Evolutionary conservation across 2,888 invertebrate genomes (phyloP).

Genomic region (Oscheius sp.): DNA sequence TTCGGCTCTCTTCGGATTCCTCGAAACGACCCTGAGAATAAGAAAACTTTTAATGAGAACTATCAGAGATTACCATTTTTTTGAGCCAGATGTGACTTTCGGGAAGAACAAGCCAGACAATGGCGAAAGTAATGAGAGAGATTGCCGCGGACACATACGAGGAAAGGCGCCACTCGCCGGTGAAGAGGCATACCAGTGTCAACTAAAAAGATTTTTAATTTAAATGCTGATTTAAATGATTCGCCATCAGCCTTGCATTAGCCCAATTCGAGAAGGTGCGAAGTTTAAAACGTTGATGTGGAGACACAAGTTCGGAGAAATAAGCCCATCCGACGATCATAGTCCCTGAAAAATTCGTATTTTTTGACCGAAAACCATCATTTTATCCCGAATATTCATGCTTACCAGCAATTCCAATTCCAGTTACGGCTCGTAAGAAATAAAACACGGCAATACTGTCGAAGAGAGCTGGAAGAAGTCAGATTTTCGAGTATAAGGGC

Average conservation of each 20-base stretch:
- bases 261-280: constrained; percentile 60
- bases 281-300: constrained; percentile 56
- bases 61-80: constrained; percentile 41
- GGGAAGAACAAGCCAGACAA: constrained; percentile 55
- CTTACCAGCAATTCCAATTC: constrained; percentile 49
- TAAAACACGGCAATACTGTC: constrained; percentile 52
- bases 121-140: constrained; percentile 48
- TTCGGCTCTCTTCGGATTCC: constrained; percentile 51
- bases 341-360: constrained; percentile 37
- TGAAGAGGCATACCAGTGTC: constrained; percentile 54
- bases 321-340: constrained; percentile 61
- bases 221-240: background rate
- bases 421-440: constrained; percentile 53
- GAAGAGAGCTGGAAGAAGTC: constrained; percentile 40
- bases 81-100: constrained; percentile 60
- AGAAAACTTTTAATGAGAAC: background rate
- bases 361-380: background rate
- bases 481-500: too few species aligned
- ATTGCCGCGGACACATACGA: constrained; percentile 55
- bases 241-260: constrained; percentile 49
- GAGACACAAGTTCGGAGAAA: constrained; percentile 56
- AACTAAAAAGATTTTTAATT: constrained; percentile 39
- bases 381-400: background rate
- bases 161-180: constrained; percentile 55
- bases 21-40: constrained; percentile 44